A percentile compares a stretch with the other conserved stretches of the same genome.
phyloP scores from a whole-genome alignment of 2,797 vertebrate genomes.

The Myotis myotis region DNA sequence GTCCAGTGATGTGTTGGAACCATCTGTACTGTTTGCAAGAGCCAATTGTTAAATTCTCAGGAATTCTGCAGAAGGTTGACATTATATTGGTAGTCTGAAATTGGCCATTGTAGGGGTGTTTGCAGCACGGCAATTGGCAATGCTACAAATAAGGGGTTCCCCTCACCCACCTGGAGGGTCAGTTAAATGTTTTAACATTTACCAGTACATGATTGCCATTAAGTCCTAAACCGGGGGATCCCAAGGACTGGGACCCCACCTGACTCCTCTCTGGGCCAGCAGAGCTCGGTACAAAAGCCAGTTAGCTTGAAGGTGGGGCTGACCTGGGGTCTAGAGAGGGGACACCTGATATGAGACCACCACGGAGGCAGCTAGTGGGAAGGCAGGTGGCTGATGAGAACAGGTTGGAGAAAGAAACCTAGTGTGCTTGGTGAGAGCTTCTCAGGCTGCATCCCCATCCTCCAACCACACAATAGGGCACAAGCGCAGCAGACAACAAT shows the following conservation, averaged over 20 bases:
- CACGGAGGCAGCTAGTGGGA: background rate
- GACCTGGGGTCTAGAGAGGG: background rate
- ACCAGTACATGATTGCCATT: background rate
- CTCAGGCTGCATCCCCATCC: background rate
- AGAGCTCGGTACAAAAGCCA: background rate
- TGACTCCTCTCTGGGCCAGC: background rate
- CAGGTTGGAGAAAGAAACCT: background rate
- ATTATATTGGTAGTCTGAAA: background rate
- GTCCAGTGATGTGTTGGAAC: background rate
- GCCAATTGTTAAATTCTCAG: background rate
- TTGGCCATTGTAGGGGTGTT: background rate
- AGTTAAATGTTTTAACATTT: constrained; percentile 14
- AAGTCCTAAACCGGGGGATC: background rate
- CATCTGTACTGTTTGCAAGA: background rate
- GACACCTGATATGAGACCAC: background rate
- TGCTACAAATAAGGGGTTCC: background rate
- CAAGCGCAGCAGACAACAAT: background rate
- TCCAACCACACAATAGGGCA: background rate
- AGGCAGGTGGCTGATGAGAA: background rate
- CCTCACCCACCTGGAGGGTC: background rate
- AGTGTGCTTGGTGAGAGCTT: background rate
- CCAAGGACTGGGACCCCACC: background rate
- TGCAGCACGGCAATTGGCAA: background rate
- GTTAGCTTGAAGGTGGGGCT: background rate
- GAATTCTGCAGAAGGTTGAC: background rate